Base-by-base conservation (phyloP, 2,113 vertebrate species). In the Anseranas semipalmata region DNA sequence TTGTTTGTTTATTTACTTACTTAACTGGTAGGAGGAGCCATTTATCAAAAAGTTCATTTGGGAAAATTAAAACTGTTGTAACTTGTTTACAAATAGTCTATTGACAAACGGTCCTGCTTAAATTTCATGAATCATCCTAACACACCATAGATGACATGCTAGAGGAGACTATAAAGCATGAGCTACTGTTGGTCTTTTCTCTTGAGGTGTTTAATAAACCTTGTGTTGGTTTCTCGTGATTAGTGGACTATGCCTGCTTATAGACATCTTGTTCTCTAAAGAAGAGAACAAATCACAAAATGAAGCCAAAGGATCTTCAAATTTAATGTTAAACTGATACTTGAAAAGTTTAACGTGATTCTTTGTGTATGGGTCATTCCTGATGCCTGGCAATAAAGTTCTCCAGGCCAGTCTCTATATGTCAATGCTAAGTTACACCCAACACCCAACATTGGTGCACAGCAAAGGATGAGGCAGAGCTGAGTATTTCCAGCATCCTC, bases 391-490 rank as follows among this genome's bases (percentile, higher is more conserved):
- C 63, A 87, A 48, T 70, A n/a, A 71, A 70, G 41, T 24, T 18
- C 32, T 56, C 25, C 27, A n/a, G 48, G 39, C 50, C 68, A 75
- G 66, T n/a, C 12, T 95, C 35, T 85, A 2, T 41, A 25, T 28
- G 27, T n/a, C 67, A 89, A 80, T 76, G 19, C 33, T 60, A 43
- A 93, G 41, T 11, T 53, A 70, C 3, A 0, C 71, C 56, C 28
- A 65, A 70, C 3, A 0, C 71, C 56, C 28, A 65, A 6, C 37
- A 39, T 0, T 3, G 2, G 19, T 55, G 27, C 27, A 37, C 3
- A 80, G 60, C 46, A 80, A 85, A 88, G 16, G 25, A 55, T 87
- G 91, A 95, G 75, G 32, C 68, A 87, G 85, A 79, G 41, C 13
- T 66, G 56, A 92, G 0, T 92, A 55, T 87, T 93, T 95, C 55